These are phyloP conservation scores for Seriola quinqueradiata DNA, from an alignment of 2,113 vertebrate genomes.

Conservation along the genomic window DNA sequence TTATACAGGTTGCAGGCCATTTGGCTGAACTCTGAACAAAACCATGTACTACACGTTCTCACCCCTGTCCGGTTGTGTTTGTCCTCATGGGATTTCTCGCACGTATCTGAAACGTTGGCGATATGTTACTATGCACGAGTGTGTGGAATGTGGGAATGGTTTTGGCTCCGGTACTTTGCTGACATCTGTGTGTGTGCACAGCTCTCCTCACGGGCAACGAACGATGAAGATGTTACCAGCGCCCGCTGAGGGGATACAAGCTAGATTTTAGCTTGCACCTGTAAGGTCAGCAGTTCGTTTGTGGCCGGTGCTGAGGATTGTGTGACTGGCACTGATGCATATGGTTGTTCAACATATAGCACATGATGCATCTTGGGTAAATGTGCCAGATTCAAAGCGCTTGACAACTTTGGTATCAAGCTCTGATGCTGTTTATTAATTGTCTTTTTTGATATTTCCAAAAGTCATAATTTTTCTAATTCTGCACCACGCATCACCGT, in stretches of 20 bases:
- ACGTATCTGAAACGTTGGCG: constrained; percentile 68
- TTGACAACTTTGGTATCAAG: not conserved
- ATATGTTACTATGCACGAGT: constrained; percentile 60
- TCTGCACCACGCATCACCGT: no score
- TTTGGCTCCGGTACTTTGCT: constrained; percentile 64
- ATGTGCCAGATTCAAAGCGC: not conserved
- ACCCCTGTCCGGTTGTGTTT: constrained; percentile 41
- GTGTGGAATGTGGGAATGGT: constrained; percentile 76
- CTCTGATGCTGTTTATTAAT: no score
- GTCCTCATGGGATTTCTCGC: constrained; percentile 66
- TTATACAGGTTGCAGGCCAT: constrained; percentile 24
- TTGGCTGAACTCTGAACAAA: constrained; percentile 60
- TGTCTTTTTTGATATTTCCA: no score
- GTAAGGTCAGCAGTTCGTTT: constrained; percentile 69
- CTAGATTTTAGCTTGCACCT: constrained; percentile 44
- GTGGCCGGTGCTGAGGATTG: constrained; percentile 11
- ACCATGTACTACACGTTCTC: constrained; percentile 29
- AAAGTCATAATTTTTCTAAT: no score
- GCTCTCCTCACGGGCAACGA: constrained; percentile 22
- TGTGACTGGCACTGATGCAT: constrained; percentile 1
- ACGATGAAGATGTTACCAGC: constrained; percentile 49
- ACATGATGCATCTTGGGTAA: not conserved
- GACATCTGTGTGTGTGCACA: constrained; percentile 56
- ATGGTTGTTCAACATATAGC: not conserved
- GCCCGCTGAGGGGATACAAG: not conserved